phyloP scores from a whole-genome alignment of 2,888 invertebrate genomes.

The Resseliella maxima region DNA sequence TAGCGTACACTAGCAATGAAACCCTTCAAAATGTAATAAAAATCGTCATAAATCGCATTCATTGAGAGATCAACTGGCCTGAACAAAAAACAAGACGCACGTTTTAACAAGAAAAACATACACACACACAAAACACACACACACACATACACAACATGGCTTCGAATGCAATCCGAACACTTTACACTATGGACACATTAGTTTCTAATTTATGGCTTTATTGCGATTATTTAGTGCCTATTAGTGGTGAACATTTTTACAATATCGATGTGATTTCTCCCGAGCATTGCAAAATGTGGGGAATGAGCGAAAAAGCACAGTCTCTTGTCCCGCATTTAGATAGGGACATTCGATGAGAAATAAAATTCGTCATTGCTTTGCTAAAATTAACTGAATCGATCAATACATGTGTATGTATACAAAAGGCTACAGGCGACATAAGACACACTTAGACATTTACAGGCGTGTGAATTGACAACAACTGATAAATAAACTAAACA shows the following conservation, averaged over 20 bases:
- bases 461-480: not conserved
- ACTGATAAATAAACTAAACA: slow-evolving; percentile 17
- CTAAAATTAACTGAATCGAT: not conserved
- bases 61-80: not conserved
- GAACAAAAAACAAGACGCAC: not conserved
- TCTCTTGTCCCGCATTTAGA: too few relatives aligned
- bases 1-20: not conserved
- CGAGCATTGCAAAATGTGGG: slow-evolving; percentile 41
- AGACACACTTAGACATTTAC: not conserved
- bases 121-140: too few relatives aligned
- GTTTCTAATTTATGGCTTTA: slow-evolving; percentile 15
- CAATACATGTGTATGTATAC: not conserved
- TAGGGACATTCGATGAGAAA: not conserved
- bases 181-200: slow-evolving; percentile 49
- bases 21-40: slow-evolving; percentile 14
- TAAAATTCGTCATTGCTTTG: not conserved
- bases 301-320: too few relatives aligned
- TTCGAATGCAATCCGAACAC: slow-evolving; percentile 30
- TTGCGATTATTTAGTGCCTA: slow-evolving; percentile 45
- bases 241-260: slow-evolving; percentile 12
- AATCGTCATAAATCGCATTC: slow-evolving; percentile 36
- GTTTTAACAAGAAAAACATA: too few relatives aligned
- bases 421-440: not conserved
- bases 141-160: too few relatives aligned
- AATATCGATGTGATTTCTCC: slow-evolving; percentile 45